phyloP scores from a whole-genome alignment of 2,888 invertebrate genomes.

The Gari tellinella region DNA sequence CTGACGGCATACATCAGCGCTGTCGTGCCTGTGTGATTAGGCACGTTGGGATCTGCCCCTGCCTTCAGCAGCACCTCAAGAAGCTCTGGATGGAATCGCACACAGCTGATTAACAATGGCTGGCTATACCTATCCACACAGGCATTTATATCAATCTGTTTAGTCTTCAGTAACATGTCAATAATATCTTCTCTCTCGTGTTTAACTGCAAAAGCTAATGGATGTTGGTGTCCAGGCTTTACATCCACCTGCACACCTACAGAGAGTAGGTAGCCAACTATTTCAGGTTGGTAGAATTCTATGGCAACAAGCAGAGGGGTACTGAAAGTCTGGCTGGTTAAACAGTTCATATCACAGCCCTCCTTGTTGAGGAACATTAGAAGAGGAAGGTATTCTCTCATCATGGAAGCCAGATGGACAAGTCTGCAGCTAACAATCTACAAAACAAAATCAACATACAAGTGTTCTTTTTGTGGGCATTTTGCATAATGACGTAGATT shows the following conservation, averaged over 20 bases:
- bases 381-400: constrained; percentile 25
- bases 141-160: constrained; percentile 58
- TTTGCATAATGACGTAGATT: too few relatives aligned
- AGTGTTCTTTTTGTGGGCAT: too few relatives aligned
- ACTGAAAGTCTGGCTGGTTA: constrained; percentile 37
- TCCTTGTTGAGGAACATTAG: constrained; percentile 18
- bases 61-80: constrained; percentile 66
- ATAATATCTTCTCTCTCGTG: constrained; percentile 61
- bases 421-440: constrained; percentile 20
- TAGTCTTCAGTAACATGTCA: constrained; percentile 47
- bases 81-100: constrained; percentile 59
- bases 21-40: constrained; percentile 50
- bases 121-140: constrained; percentile 53
- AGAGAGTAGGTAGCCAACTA: constrained; percentile 62
- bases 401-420: constrained; percentile 33
- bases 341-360: constrained; percentile 55
- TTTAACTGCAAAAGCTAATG: constrained; percentile 64
- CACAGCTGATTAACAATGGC: constrained; percentile 62
- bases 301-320: constrained; percentile 69
- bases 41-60: constrained; percentile 71
- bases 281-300: constrained; percentile 37
- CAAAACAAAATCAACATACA: too few relatives aligned
- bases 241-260: constrained; percentile 65
- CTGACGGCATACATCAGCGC: constrained; percentile 70
- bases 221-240: constrained; percentile 20